These are phyloP conservation scores for Montipora foliosa DNA, from an alignment of 64 coral and sea anemone genomes.

Conservation along the genomic window DNA sequence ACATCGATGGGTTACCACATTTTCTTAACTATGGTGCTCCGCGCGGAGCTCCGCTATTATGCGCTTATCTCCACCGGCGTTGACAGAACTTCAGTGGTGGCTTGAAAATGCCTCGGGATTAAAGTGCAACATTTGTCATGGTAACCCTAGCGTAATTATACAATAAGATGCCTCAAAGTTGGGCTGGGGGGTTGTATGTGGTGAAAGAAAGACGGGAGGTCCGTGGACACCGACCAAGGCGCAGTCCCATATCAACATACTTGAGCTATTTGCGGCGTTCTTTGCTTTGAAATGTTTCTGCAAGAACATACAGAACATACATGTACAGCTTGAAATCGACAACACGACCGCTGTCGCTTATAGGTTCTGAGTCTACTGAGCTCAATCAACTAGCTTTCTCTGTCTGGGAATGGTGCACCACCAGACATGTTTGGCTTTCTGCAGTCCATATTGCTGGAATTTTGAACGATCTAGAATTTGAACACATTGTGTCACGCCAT, in stretches of 20 bases:
- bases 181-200: slow-evolving; percentile 41
- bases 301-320: slow-evolving; percentile 20
- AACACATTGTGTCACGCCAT: slow-evolving; percentile 32
- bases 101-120: too few relatives aligned
- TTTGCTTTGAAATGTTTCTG: slow-evolving; percentile 57
- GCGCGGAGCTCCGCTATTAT: too few relatives aligned
- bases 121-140: too few relatives aligned
- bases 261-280: slow-evolving; percentile 64
- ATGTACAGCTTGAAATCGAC: slow-evolving; percentile 57
- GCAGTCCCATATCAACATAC: slow-evolving; percentile 7
- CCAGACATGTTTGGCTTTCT: slow-evolving; percentile 14
- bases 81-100: too few relatives aligned
- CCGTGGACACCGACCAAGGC: slow-evolving; percentile 25
- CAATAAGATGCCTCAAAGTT: too few relatives aligned
- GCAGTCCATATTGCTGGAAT: slow-evolving; percentile 15
- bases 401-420: slow-evolving; percentile 50
- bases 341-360: slow-evolving; percentile 62
- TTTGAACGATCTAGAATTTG: slow-evolving; percentile 27
- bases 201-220: slow-evolving; percentile 37
- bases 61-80: too few relatives aligned
- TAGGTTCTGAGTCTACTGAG: slow-evolving; percentile 42
- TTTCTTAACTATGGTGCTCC: too few relatives aligned
- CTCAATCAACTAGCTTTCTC: slow-evolving; percentile 52
- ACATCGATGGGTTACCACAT: too few relatives aligned
- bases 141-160: too few relatives aligned